Percentiles rank a stretch among this genome's conserved stretches.
phyloP scores from a whole-genome alignment of 2,888 invertebrate genomes.

The Melanostoma scalare region DNA sequence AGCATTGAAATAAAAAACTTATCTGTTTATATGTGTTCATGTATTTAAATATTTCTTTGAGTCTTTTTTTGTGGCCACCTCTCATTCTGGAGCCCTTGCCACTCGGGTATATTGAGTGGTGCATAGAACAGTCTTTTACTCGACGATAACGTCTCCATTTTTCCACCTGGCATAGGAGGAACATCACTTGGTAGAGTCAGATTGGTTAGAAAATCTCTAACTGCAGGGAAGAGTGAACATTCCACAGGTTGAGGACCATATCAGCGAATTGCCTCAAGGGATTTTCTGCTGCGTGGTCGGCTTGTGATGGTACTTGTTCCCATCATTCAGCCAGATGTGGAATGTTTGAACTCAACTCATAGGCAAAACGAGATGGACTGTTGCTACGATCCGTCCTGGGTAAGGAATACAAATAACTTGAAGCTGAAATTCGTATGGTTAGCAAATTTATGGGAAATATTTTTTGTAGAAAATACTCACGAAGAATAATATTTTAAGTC shows the following conservation, averaged over 20 bases:
- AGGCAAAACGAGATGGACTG: constrained; percentile 90
- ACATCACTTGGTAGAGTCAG: constrained; percentile 92
- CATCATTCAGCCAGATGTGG: constrained; percentile 94
- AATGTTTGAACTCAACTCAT: constrained; percentile 93
- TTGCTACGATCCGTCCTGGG: constrained; percentile 86
- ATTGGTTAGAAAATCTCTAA: constrained; percentile 93
- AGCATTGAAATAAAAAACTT: no score
- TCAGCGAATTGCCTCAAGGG: constrained; percentile 89
- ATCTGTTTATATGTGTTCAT: no score
- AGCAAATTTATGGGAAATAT: not conserved
- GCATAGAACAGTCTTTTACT: no score
- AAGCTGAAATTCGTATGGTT: constrained; percentile 83
- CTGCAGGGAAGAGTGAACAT: constrained; percentile 93
- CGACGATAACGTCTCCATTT: no score
- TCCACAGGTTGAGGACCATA: no score
- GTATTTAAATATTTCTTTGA: no score
- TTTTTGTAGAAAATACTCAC: constrained; percentile 83
- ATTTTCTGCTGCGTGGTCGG: constrained; percentile 85
- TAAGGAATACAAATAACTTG: constrained; percentile 89
- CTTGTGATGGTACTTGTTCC: constrained; percentile 85
- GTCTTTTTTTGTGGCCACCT: no score
- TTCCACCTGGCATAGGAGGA: constrained; percentile 81
- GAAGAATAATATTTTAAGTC: constrained; percentile 95
- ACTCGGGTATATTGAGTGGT: no score
- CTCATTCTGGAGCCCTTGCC: no score